phyloP scores from a whole-genome alignment of 2,888 invertebrate genomes.

The Synergus gifuensis region DNA sequence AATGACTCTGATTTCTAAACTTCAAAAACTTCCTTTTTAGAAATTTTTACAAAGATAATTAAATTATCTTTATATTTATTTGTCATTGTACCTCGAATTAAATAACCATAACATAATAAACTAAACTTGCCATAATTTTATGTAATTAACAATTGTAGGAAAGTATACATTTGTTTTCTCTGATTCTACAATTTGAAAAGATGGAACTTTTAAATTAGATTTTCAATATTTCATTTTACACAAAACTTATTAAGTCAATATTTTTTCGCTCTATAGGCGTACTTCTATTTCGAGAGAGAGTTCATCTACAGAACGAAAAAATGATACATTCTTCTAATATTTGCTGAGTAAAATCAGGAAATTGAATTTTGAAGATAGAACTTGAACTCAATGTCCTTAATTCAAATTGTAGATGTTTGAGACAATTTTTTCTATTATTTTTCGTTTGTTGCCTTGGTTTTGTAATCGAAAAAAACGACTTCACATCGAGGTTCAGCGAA shows the following conservation, averaged over 20 bases:
- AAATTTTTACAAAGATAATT: background rate
- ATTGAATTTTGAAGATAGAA: too few relatives aligned
- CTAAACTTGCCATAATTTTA: slow-evolving; percentile 45
- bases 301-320: too few relatives aligned
- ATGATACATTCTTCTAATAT: too few relatives aligned
- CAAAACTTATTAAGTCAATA: too few relatives aligned
- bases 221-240: too few relatives aligned
- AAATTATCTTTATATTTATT: slow-evolving; percentile 40
- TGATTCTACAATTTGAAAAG: slow-evolving; percentile 18
- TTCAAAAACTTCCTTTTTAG: background rate
- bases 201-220: too few relatives aligned
- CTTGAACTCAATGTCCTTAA: too few relatives aligned
- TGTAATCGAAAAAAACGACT: background rate
- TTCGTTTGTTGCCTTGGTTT: slow-evolving; percentile 15
- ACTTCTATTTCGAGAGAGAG: too few relatives aligned
- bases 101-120: slow-evolving; percentile 35
- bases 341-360: too few relatives aligned
- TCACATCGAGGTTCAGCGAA: slow-evolving; percentile 44
- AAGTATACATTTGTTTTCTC: slow-evolving; percentile 52
- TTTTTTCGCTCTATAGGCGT: too few relatives aligned
- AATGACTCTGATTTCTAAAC: slow-evolving; percentile 21
- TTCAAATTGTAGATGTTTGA: background rate
- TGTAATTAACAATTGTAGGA: slow-evolving; percentile 43
- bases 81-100: slow-evolving; percentile 49
- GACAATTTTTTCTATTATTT: slow-evolving; percentile 54